A percentile compares a stretch with the other conserved stretches of the same genome.
These are phyloP conservation scores for Cryptoprocta ferox DNA, from an alignment of 2,797 vertebrate species.

Conservation along the genomic window DNA sequence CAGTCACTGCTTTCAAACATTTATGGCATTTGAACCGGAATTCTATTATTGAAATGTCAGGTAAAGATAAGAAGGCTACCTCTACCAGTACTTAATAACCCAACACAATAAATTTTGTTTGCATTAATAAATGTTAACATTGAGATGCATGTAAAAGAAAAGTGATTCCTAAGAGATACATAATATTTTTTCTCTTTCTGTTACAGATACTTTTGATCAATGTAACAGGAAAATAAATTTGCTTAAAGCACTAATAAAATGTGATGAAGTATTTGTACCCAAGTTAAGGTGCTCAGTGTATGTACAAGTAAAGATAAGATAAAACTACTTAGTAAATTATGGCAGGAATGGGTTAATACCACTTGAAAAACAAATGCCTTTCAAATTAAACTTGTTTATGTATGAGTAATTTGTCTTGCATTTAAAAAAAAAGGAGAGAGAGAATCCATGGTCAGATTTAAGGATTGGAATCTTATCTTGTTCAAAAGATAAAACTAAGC, in stretches of 20 bases:
- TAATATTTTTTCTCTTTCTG: slow-evolving; percentile 14
- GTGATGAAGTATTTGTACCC: slow-evolving; percentile 13
- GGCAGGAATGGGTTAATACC: slow-evolving; percentile 10
- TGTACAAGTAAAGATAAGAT: slow-evolving; percentile 57
- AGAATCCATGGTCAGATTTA: slow-evolving; percentile 35
- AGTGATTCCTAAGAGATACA: neutral
- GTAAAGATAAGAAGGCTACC: slow-evolving; percentile 11
- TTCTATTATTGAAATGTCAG: slow-evolving; percentile 65
- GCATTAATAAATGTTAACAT: slow-evolving; percentile 21
- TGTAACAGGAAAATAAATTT: neutral
- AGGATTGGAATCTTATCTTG: slow-evolving; percentile 47
- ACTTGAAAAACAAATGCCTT: slow-evolving; percentile 67
- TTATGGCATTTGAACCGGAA: slow-evolving; percentile 58
- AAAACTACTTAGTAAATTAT: slow-evolving; percentile 57
- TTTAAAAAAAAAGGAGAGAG: neutral
- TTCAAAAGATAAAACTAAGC: slow-evolving; percentile 63
- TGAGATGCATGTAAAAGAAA: neutral
- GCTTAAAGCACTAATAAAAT: slow-evolving; percentile 62
- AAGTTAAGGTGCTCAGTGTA: neutral
- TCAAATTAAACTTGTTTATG: slow-evolving; percentile 14
- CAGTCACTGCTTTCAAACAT: slow-evolving; percentile 48
- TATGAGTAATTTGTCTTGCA: slow-evolving; percentile 65
- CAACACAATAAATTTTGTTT: slow-evolving; percentile 46
- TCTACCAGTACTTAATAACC: slow-evolving; percentile 21
- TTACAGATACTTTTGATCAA: slow-evolving; percentile 46